Evolutionary conservation across 2,888 invertebrate genomes (phyloP), one percentile per base, ranked within the genome.

Genomic region (Eupithecia subfuscata): DNA sequence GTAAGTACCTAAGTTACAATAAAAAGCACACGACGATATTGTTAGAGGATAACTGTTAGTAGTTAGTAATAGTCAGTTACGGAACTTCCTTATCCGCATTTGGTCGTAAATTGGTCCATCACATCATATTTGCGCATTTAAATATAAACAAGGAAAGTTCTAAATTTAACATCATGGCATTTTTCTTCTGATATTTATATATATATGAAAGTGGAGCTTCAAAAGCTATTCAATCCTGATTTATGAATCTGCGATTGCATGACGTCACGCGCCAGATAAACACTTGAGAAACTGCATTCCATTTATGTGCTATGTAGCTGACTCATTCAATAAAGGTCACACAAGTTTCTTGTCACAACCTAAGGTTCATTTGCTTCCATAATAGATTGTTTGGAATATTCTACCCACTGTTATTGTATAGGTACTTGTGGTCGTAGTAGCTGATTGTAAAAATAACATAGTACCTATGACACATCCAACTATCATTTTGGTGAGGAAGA

Each of bases 371-470:
- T 65, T 37, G 65, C 12, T 40, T 34, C 6, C 7, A 37, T 34
- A 65, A 65, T 65, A 40, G 9, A 65, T 65, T 65, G 40, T 65
- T 65, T 65, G 40, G 37, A 65, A 65, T 65, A 65, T n/a, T 65
- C 18, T 34, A 64, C 63, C 7, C 11, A 34, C 63, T 16, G 30
- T 34, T 64, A 64, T 9, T 64, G 30, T 63, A 56, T n/a, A 52
- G 1, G 7, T 22, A 60, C 56, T 60, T n/a, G 22, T 56, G n/a
- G 30, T 64, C 12, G 12, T 12, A 63, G 30, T 30, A 34, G 14
- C 22, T 64, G 34, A 64, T 34, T 34, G 34, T 64, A 64, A 64
- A 64, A 64, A 34, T 64, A 64, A 30, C 14, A 63, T 16, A 40
- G 12, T 7, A n/a, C n/a, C n/a, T n/a, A 68, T 40, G 68, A 40